phyloP scores from a whole-genome alignment of 92 coral and sea anemone species.

The Parazoanthus swiftii region DNA sequence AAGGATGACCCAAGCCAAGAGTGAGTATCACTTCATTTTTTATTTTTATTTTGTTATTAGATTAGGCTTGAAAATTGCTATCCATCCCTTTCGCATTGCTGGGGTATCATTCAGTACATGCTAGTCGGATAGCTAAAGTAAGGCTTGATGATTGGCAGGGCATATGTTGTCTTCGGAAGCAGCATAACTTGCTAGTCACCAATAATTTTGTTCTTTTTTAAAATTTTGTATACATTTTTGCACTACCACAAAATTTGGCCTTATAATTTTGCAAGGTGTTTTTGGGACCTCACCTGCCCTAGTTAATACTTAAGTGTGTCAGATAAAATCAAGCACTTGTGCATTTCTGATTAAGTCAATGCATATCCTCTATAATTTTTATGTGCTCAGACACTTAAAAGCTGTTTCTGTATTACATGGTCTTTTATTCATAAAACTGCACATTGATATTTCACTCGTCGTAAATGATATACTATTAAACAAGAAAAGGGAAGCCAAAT shows the following conservation, averaged over 20 bases:
- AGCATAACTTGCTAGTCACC: slow-evolving; percentile 24
- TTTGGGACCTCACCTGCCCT: not conserved
- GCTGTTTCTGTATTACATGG: too few species aligned
- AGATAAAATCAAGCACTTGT: too few species aligned
- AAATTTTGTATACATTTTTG: not conserved
- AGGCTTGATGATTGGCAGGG: slow-evolving; percentile 23
- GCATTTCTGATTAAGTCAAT: too few species aligned
- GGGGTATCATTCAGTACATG: slow-evolving; percentile 42
- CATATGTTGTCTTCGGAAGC: not conserved
- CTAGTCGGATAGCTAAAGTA: slow-evolving; percentile 52
- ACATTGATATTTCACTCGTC: too few species aligned
- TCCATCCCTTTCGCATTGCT: slow-evolving; percentile 67
- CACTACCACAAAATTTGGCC: not conserved
- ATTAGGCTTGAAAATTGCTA: slow-evolving; percentile 29
- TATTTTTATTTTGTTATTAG: not conserved
- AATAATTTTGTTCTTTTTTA: not conserved
- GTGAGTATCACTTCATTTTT: slow-evolving; percentile 58
- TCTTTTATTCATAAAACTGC: too few species aligned
- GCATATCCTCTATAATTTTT: too few species aligned
- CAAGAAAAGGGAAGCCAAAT: too few species aligned
- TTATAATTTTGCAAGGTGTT: too few species aligned
- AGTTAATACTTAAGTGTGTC: too few species aligned
- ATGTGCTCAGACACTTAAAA: too few species aligned
- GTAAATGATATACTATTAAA: too few species aligned
- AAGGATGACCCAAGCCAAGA: slow-evolving; percentile 85